These are phyloP conservation scores for Adoxophyes honmai DNA, from an alignment of 1,140 invertebrate species.

Conservation along the genomic window DNA sequence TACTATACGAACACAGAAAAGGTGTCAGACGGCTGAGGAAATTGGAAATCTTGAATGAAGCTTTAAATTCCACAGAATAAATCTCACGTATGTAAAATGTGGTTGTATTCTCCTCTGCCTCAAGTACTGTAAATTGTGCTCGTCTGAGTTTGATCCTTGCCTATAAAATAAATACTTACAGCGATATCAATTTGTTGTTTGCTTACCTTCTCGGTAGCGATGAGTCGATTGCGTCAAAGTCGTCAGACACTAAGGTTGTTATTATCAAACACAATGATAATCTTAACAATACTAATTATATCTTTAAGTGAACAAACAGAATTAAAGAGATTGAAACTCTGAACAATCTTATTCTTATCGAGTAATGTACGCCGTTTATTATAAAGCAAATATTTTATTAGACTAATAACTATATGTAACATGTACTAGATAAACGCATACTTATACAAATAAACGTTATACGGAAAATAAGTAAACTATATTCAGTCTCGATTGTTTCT, in stretches of 20 bases:
- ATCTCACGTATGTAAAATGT: background rate
- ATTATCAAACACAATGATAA: background rate
- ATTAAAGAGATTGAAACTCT: background rate
- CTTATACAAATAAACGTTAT: background rate
- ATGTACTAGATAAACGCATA: background rate
- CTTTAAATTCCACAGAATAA: background rate
- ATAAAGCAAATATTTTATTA: background rate
- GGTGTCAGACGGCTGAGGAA: slow-evolving; percentile 51
- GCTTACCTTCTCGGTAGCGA: background rate
- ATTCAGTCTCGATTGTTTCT: background rate
- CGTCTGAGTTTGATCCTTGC: slow-evolving; percentile 73
- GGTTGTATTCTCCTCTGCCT: too few relatives aligned
- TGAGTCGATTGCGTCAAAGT: background rate
- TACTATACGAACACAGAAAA: slow-evolving; percentile 55
- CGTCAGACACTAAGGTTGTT: background rate
- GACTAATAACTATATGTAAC: background rate
- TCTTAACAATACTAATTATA: background rate
- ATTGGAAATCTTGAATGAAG: slow-evolving; percentile 67
- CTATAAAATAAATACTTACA: too few relatives aligned
- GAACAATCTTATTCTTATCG: slow-evolving; percentile 1
- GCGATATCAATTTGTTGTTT: background rate
- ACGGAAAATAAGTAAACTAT: background rate
- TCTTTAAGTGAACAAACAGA: background rate
- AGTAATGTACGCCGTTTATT: background rate
- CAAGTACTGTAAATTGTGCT: slow-evolving; percentile 77